A percentile compares a stretch with the other conserved stretches of the same genome.
phyloP scores from a whole-genome alignment of 1,140 invertebrate genomes.

The Pseudomyrmex sp. region DNA sequence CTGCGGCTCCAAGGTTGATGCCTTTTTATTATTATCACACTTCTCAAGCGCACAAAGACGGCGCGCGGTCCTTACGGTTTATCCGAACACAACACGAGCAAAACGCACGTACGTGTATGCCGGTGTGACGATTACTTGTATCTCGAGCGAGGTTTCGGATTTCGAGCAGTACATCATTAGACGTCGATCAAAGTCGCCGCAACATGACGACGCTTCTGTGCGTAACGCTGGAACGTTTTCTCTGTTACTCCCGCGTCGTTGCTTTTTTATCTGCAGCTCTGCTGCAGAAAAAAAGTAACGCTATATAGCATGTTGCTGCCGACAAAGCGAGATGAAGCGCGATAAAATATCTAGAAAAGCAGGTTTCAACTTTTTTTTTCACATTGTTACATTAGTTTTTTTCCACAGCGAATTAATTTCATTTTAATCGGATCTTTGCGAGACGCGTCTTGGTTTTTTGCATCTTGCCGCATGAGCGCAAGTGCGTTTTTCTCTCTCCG shows the following conservation, averaged over 20 bases:
- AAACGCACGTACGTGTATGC: too few species aligned
- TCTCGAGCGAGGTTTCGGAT: neutral
- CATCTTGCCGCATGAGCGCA: too few species aligned
- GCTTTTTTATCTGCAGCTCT: neutral
- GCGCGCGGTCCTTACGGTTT: neutral
- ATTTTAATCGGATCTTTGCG: too few species aligned
- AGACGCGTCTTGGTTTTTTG: too few species aligned
- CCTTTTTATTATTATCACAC: constrained; percentile 49
- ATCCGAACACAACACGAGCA: too few species aligned
- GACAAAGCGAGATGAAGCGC: neutral
- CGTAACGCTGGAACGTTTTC: too few species aligned
- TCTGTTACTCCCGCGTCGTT: neutral
- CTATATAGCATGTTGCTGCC: too few species aligned
- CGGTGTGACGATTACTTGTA: neutral
- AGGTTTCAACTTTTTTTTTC: neutral
- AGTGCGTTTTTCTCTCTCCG: too few species aligned
- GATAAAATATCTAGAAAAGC: neutral
- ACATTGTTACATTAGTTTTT: too few species aligned
- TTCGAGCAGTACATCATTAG: neutral
- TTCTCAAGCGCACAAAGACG: neutral
- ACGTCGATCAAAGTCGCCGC: neutral
- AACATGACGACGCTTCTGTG: neutral
- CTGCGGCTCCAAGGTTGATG: neutral
- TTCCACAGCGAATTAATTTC: too few species aligned
- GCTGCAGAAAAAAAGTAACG: too few species aligned